phyloP scores from a whole-genome alignment of 2,888 invertebrate species.

The Limnephilus marmoratus region DNA sequence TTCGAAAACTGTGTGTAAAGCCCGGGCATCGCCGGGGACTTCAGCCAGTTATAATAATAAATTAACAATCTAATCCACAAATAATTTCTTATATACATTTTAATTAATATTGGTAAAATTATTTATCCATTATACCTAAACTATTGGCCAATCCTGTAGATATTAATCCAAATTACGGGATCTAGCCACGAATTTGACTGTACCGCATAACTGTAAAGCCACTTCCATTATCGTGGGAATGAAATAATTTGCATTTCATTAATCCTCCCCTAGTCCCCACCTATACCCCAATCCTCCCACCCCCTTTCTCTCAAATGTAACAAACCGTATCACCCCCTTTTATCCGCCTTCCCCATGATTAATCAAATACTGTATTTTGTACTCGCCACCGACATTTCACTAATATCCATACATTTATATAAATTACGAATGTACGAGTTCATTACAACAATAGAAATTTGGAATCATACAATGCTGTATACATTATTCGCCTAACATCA shows the following conservation, averaged over 20 bases:
- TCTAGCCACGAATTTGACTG: background rate
- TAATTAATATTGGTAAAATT: too few relatives aligned
- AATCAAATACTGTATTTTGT: conserved; percentile 44
- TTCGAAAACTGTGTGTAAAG: too few relatives aligned
- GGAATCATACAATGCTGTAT: background rate
- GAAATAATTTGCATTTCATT: conserved; percentile 63
- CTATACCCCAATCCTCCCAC: background rate
- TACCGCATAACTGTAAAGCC: conserved; percentile 27
- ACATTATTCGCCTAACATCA: background rate
- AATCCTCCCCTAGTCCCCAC: conserved; percentile 30
- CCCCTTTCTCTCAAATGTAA: background rate
- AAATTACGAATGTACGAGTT: background rate
- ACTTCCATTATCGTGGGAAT: conserved; percentile 58
- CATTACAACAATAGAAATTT: background rate
- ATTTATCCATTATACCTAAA: background rate
- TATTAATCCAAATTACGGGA: background rate
- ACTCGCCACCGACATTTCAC: conserved; percentile 14
- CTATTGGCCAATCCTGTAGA: background rate
- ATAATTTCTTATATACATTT: too few relatives aligned
- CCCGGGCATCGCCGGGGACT: too few relatives aligned
- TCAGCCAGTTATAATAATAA: too few relatives aligned
- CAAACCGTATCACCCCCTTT: background rate
- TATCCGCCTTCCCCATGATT: conserved; percentile 24
- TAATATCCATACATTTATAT: conserved; percentile 46
- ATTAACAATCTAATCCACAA: too few relatives aligned